Conservation (phyloP, 2,113 vertebrate species). For the Fukomys damarensis region DNA sequence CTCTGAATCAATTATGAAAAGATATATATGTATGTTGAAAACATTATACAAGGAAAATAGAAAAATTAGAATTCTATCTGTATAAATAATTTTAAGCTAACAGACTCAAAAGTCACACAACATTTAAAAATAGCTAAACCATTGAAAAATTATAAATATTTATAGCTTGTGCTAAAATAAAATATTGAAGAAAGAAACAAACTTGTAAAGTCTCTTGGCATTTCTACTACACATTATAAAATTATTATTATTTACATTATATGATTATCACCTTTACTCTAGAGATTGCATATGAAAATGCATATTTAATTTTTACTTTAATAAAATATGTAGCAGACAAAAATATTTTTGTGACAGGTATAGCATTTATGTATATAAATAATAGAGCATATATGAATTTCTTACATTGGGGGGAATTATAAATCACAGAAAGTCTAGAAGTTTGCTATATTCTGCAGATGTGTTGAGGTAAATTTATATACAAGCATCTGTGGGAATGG, state of each 20-base stretch:
- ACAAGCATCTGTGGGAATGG: not conserved
- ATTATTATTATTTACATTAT: not conserved
- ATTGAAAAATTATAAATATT: not conserved
- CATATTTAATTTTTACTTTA: not conserved
- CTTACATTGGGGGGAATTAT: not conserved
- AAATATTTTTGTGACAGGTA: not conserved
- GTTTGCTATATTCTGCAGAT: not conserved
- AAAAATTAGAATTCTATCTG: not conserved
- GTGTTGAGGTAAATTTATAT: not conserved
- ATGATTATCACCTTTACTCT: not conserved
- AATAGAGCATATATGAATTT: not conserved
- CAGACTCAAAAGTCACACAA: not conserved
- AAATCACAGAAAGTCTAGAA: not conserved
- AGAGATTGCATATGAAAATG: not conserved
- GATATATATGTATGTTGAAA: not conserved
- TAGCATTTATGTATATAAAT: not conserved
- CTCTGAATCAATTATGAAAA: not conserved
- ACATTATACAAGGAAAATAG: not conserved
- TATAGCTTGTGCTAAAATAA: not conserved
- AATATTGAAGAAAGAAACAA: not conserved
- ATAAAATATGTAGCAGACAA: not conserved
- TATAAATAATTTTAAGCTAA: not conserved
- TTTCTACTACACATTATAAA: not conserved
- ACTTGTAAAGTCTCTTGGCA: not conserved
- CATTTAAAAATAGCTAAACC: not conserved